Conservation (phyloP, 2,797 vertebrate species). For the Amblyraja radiata region DNA sequence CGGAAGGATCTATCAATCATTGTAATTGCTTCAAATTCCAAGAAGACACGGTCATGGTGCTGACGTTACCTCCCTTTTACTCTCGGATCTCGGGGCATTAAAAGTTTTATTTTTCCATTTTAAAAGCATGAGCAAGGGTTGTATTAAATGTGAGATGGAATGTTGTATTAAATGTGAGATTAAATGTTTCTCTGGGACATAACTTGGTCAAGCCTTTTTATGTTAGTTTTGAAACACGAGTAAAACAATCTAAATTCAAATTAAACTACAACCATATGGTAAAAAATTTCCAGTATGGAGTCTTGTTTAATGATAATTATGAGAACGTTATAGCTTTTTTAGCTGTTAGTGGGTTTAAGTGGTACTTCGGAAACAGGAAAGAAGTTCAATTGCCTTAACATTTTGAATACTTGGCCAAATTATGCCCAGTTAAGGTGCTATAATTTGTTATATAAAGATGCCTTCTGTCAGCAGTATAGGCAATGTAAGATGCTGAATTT, state of each 20-base stretch:
- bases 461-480: background rate
- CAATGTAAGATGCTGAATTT: background rate
- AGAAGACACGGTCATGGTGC: background rate
- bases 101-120: background rate
- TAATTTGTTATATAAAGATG: too few species aligned
- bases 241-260: background rate
- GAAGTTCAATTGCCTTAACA: background rate
- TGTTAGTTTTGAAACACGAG: background rate
- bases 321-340: background rate
- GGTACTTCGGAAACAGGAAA: background rate
- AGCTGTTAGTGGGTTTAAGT: background rate
- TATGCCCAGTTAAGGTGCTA: background rate
- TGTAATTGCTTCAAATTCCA: slow-evolving; percentile 25
- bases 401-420: background rate
- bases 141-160: background rate
- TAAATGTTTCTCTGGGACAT: background rate
- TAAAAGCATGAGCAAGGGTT: background rate
- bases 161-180: background rate
- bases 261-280: background rate
- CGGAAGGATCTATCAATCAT: slow-evolving; percentile 4
- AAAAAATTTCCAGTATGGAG: slow-evolving; percentile 3
- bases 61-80: slow-evolving; percentile 29
- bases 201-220: background rate
- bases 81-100: background rate
- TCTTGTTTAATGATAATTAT: background rate